Base-by-base conservation (phyloP, 2,797 vertebrate species). In the Acrossocheilus wenchowensis region DNA sequence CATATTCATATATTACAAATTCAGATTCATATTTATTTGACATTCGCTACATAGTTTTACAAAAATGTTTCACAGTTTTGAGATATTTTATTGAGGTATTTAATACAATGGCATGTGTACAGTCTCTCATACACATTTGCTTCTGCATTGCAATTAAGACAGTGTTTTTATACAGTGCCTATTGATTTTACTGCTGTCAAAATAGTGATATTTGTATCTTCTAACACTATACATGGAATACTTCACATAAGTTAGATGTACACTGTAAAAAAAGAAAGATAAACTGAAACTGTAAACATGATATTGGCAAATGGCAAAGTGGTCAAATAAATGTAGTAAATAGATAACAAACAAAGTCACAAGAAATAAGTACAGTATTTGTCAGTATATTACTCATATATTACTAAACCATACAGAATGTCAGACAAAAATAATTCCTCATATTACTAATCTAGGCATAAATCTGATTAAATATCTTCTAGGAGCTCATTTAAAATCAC, bases 401-500 rank as follows among this genome's bases (percentile, higher is more conserved):
- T 11, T 73, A 21, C 2, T 17, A 78, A 83, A 75, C 39, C 43
- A 66, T 6, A 26, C 21, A 39, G 0, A 0, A 6, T 50, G 1
- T 39, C 30, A 68, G 17, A 39, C 48, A n/a, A 48, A 73, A 62
- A 60, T 23, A 45, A 12, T 6, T n/a, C 39, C 34, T 17, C 2
- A 21, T 48, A 45, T 17, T 26, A 36, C 15, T 64, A 60, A 62
- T 45, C n/a, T 30, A 57, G n/a, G 69, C n/a, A 23, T 69, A 85
- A 34, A 78, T 66, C 71, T 12, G 1, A 9, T 26, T 86, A 81
- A 4, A 83, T 78, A 7, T 64, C 84, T 62, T 88, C 12, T 17
- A 80, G 48, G 23, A 87, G 41, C 6, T 93, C 82, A 34, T 93
- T 91, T 77, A 95, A 14, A 34, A 90, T 79, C 0, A 96, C 14